Conservation (phyloP, 2,113 vertebrate genomes). For the Ailurus styani region DNA sequence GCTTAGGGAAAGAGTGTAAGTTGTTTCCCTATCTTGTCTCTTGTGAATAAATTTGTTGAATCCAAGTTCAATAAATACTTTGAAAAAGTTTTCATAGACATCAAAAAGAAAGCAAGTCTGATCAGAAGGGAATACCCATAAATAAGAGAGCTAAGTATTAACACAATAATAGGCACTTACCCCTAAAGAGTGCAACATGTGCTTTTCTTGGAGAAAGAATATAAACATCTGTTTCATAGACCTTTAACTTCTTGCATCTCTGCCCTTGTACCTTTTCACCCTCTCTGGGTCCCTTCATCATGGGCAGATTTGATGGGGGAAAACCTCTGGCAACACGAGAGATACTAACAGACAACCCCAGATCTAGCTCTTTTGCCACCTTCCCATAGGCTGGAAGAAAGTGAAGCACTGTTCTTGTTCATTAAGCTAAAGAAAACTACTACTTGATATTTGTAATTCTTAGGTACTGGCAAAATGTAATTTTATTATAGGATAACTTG, state of each 20-base stretch:
- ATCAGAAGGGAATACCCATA: not conserved
- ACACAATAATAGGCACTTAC: not conserved
- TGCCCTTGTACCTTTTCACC: not conserved
- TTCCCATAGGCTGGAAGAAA: not conserved
- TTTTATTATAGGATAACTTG: not conserved
- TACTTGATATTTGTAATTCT: not conserved
- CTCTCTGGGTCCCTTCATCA: not conserved
- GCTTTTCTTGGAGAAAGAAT: not conserved
- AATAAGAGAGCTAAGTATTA: not conserved
- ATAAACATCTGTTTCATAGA: not conserved
- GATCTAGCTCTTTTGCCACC: not conserved
- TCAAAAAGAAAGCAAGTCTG: not conserved
- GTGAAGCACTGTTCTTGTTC: not conserved
- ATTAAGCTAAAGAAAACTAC: not conserved
- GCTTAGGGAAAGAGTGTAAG: not conserved
- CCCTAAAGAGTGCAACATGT: not conserved
- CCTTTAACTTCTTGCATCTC: not conserved
- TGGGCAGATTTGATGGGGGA: not conserved
- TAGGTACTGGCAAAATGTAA: not conserved
- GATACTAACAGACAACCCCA: not conserved
- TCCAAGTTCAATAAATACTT: not conserved
- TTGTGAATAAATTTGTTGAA: not conserved
- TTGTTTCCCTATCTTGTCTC: not conserved
- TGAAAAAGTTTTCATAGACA: not conserved
- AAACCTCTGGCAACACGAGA: not conserved